Base-by-base conservation (phyloP, 2,797 vertebrate species). In the Cyprinella venusta region DNA sequence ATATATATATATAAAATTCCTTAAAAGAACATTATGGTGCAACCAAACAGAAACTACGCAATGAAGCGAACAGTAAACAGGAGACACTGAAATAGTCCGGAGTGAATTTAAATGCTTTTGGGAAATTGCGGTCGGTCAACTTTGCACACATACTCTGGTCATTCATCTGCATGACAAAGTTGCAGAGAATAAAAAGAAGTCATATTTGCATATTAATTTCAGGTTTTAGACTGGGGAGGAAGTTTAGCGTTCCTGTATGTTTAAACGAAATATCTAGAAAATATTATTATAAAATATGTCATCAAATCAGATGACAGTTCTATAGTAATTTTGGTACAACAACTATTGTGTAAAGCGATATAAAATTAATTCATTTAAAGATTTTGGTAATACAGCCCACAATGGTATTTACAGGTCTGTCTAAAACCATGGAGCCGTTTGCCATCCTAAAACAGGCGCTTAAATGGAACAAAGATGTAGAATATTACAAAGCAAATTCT, bases 401-500 rank as follows among this genome's bases (percentile, higher is more conserved):
- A 9, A 48, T 70, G 42, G 42, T 48, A 40, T 68, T 68, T n/a
- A 42, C 36, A 70, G n/a, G 40, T 70, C n/a, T 24, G 26, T 74
- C 30, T 74, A 52, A 74, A 74, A 13, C 6, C 9, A 3, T 50
- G 15, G 48, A 21, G 21, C 6, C 5, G 59, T 78, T 33, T 8
- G 48, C 19, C 59, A 33, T 13, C 24, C 26, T 78, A 33, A n/a
- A 78, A 65, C 18, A 16, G 1, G 2, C 13, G 4, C 9, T 61
- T 61, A 24, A 61, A 24, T 42, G 38, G 69, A 74, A 36, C 52
- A 69, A 63, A 74, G 61, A 78, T 33, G 40, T n/a, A 48, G n/a
- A 65, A 78, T 8, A 64, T 71, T 36, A 64, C 69, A 81, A 72
- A 71, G 42, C 24, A 67, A 52, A 65, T 65, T 67, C 56, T 76